phyloP scores from a whole-genome alignment of 2,797 vertebrate species.

The Linurgus olivaceus region DNA sequence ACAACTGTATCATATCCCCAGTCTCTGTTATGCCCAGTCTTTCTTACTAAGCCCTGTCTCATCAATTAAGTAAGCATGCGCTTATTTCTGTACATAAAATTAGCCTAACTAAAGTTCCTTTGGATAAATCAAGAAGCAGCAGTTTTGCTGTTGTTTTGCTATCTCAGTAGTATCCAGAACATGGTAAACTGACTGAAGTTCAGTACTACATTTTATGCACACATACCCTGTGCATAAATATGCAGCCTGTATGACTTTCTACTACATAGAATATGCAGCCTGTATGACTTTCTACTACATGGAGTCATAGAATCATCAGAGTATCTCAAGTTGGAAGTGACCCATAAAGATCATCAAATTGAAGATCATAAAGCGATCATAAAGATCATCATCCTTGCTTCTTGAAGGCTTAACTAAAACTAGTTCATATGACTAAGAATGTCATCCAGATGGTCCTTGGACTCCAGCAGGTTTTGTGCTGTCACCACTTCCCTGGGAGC shows the following conservation, averaged over 20 bases:
- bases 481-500: not conserved
- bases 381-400: not conserved
- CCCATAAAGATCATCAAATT: not conserved
- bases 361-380: not conserved
- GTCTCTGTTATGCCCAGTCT: not conserved
- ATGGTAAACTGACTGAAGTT: not conserved
- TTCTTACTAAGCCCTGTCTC: not conserved
- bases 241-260: not conserved
- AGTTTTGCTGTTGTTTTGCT: not conserved
- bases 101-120: not conserved
- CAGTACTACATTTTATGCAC: not conserved
- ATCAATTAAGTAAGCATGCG: not conserved
- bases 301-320: not conserved
- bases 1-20: rapidly evolving
- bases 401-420: not conserved
- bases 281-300: not conserved
- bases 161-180: not conserved
- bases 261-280: rapidly evolving
- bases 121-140: not conserved
- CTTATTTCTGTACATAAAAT: not conserved
- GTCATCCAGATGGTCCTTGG: not conserved
- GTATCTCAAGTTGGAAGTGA: not conserved
- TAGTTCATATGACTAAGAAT: not conserved
- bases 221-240: not conserved
- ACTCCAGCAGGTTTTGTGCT: not conserved